Conservation (phyloP, 2,113 vertebrate genomes). For the Anguilla japonica region DNA sequence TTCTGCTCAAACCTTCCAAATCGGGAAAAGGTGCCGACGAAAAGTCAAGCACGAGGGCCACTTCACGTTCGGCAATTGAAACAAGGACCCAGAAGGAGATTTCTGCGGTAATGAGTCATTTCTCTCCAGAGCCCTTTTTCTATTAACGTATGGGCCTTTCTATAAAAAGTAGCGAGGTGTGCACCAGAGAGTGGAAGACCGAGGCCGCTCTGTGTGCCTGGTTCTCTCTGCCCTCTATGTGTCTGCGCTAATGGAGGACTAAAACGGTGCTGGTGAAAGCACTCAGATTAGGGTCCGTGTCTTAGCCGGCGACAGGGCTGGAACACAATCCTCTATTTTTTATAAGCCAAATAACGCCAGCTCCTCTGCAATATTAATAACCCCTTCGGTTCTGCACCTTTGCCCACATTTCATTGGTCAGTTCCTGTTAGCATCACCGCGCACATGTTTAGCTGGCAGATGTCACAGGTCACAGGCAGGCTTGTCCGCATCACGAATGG, state of each 20-base stretch:
- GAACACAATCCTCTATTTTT: slow-evolving; percentile 6
- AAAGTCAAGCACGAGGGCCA: slow-evolving; percentile 15
- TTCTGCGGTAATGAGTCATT: slow-evolving; percentile 26
- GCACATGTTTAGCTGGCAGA: background rate
- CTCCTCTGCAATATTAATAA: slow-evolving; percentile 19
- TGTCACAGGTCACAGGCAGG: background rate
- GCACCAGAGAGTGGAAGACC: slow-evolving; percentile 17
- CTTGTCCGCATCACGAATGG: slow-evolving; percentile 11
- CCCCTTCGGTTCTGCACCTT: background rate
- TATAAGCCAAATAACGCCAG: slow-evolving; percentile 5
- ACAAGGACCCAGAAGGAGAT: slow-evolving; percentile 23
- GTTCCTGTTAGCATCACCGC: background rate
- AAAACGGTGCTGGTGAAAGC: too few species aligned
- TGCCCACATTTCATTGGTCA: slow-evolving; percentile 13
- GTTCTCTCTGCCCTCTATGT: background rate
- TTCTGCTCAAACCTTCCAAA: slow-evolving; percentile 18
- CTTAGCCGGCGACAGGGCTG: background rate
- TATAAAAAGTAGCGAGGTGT: slow-evolving; percentile 18
- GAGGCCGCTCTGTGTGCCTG: background rate
- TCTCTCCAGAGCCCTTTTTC: slow-evolving; percentile 31
- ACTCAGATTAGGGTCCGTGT: background rate
- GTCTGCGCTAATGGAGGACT: background rate
- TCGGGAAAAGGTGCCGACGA: slow-evolving; percentile 22
- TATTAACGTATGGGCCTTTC: slow-evolving; percentile 27
- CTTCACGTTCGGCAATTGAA: slow-evolving; percentile 14